A percentile compares a stretch with the other conserved stretches of the same genome.
Conservation (phyloP, 2,797 vertebrate genomes). For the Acomys russatus region DNA sequence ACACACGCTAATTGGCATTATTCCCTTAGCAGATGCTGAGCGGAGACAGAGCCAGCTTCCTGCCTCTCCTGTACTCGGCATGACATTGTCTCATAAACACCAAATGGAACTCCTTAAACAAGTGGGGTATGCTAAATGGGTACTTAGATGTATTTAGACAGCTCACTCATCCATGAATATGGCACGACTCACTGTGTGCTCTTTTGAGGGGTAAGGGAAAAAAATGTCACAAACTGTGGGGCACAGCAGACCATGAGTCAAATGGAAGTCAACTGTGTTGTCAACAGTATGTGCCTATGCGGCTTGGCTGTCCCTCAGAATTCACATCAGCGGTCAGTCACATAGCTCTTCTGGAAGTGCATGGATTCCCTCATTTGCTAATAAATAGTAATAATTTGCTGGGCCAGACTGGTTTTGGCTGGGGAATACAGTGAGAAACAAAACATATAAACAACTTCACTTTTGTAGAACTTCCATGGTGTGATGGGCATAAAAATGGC, state of each 20-base stretch:
- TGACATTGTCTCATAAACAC: constrained; percentile 55
- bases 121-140: constrained; percentile 10
- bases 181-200: background rate
- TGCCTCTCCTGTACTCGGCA: background rate
- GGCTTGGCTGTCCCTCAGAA: background rate
- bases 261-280: background rate
- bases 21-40: constrained; percentile 25
- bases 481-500: background rate
- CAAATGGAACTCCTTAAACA: constrained; percentile 36
- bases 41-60: background rate
- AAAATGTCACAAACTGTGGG: background rate
- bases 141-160: constrained; percentile 33
- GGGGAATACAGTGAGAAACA: background rate
- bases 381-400: constrained; percentile 21
- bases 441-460: background rate
- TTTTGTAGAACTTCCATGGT: background rate
- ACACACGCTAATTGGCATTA: constrained; percentile 63
- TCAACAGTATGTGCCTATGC: background rate
- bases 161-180: background rate
- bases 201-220: background rate
- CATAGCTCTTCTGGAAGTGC: background rate
- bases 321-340: background rate
- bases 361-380: background rate
- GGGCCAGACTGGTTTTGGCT: background rate
- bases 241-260: background rate